Evolutionary conservation across 2,888 invertebrate species (phyloP).

Genomic region (Xanthia icteritia): DNA sequence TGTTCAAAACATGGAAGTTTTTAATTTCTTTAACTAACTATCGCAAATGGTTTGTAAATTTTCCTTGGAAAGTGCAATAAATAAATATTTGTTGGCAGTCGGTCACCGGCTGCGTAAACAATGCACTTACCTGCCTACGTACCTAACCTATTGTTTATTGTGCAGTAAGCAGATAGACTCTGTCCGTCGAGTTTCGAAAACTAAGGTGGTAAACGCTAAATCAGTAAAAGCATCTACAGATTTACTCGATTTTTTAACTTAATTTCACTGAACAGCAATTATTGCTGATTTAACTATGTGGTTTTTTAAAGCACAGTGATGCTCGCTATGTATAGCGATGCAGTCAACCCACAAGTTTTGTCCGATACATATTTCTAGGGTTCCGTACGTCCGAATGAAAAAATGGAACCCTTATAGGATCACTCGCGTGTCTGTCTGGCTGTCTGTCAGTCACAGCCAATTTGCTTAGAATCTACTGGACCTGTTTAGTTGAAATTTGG

Average conservation of each 20-base stretch:
- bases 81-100: conserved; percentile 25
- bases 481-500: too few species aligned
- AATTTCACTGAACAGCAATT: background rate
- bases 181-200: conserved; percentile 4
- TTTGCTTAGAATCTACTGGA: too few species aligned
- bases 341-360: too few species aligned
- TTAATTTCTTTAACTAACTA: background rate
- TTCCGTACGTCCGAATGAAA: too few species aligned
- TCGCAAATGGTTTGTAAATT: background rate
- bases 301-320: background rate
- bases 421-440: too few species aligned
- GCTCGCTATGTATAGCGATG: background rate
- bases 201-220: background rate
- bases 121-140: background rate
- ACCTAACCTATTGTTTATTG: conserved; percentile 20
- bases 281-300: background rate
- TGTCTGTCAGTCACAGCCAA: too few species aligned
- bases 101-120: conserved; percentile 20
- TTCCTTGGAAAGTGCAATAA: conserved; percentile 39
- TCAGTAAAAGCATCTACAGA: background rate
- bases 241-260: background rate
- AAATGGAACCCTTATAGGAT: too few species aligned
- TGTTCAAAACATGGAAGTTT: background rate
- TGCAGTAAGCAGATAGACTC: background rate
- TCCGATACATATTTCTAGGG: too few species aligned